Percentiles rank a stretch among this genome's conserved stretches.
phyloP scores from a whole-genome alignment of 1,140 invertebrate genomes.

The Spodoptera litura region DNA sequence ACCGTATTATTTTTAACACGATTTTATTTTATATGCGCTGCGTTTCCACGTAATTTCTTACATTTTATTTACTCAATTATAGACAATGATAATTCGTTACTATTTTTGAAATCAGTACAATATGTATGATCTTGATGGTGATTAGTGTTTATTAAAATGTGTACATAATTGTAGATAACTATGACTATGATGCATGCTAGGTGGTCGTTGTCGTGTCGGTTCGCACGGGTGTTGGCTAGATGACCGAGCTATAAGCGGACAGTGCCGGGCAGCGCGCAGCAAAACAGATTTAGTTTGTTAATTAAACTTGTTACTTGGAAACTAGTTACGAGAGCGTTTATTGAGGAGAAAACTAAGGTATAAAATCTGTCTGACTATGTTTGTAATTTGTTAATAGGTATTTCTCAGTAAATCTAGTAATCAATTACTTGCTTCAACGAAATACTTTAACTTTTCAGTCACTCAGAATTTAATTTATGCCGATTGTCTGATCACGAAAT shows the following conservation, averaged over 20 bases:
- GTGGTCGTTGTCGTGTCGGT: neutral
- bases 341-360: slow-evolving; percentile 21
- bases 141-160: neutral
- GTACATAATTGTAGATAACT: neutral
- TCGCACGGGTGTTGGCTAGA: slow-evolving; percentile 19
- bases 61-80: too few species aligned
- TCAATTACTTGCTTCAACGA: neutral
- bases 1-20: too few species aligned
- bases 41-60: neutral
- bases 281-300: slow-evolving; percentile 43
- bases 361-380: slow-evolving; percentile 28
- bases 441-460: neutral
- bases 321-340: slow-evolving; percentile 37
- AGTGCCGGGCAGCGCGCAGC: neutral
- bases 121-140: too few species aligned
- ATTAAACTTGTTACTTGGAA: slow-evolving; percentile 45
- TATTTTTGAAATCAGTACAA: too few species aligned
- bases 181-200: neutral
- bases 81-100: too few species aligned
- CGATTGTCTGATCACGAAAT: slow-evolving; percentile 11
- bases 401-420: neutral
- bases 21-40: neutral
- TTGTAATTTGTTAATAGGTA: slow-evolving; percentile 21
- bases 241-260: slow-evolving; percentile 17
- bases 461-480: neutral